Evolutionary conservation across 2,888 invertebrate genomes (phyloP).

Genomic region (Synergus gifuensis): DNA sequence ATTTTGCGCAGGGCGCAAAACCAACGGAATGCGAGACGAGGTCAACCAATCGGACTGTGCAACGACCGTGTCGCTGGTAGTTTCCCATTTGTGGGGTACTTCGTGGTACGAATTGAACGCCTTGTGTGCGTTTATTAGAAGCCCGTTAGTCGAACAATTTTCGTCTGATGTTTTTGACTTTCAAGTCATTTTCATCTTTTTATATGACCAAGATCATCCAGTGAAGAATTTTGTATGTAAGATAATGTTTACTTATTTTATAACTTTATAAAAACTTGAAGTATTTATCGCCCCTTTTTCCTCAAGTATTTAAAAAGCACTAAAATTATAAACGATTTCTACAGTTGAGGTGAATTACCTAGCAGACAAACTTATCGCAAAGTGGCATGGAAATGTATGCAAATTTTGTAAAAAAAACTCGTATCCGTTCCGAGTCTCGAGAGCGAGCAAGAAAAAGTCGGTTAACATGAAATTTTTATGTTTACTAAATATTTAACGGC

Average conservation of each 20-base stretch:
- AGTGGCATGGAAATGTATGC: background rate
- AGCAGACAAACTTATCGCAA: background rate
- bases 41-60: conserved; percentile 62
- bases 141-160: conserved; percentile 49
- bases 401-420: background rate
- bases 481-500: background rate
- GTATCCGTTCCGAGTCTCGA: background rate
- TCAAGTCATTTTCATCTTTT: conserved; percentile 32
- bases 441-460: background rate
- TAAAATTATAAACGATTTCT: background rate
- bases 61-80: conserved; percentile 67
- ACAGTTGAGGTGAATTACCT: background rate
- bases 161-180: conserved; percentile 46
- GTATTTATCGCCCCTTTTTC: background rate
- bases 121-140: conserved; percentile 65
- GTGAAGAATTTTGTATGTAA: no score
- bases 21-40: conserved; percentile 63
- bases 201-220: no score
- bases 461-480: background rate
- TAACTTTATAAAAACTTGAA: no score
- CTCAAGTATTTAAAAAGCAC: background rate
- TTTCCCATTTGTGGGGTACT: conserved; percentile 69
- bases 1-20: conserved; percentile 65
- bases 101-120: conserved; percentile 67
- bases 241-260: no score